Evolutionary conservation across 2,888 invertebrate genomes (phyloP).

Genomic region (Brenthis ino): DNA sequence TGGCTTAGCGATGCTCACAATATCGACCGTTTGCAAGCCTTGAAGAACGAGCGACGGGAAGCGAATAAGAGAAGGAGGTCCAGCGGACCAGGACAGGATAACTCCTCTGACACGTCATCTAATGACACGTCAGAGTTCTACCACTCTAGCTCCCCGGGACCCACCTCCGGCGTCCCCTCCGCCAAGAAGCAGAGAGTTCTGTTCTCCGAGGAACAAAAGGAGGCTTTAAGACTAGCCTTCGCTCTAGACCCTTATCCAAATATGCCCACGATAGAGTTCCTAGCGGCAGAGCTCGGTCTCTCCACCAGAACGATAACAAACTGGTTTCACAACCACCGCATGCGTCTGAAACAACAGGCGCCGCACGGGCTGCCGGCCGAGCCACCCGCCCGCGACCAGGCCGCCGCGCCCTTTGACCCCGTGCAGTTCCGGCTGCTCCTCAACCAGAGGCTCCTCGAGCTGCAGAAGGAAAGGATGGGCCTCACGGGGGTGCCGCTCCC

Average conservation of each 20-base stretch:
- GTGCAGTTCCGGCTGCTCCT: constrained; percentile 94
- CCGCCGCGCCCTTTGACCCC: constrained; percentile 92
- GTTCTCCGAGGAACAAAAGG: constrained; percentile 99
- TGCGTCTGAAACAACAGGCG: constrained; percentile 96
- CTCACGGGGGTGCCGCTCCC: constrained; percentile 88
- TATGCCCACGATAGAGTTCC: constrained; percentile 96
- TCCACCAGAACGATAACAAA: constrained; percentile 98
- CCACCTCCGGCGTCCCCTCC: constrained; percentile 88
- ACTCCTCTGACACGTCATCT: constrained; percentile 93
- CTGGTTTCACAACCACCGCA: constrained; percentile 99
- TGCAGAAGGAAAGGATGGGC: constrained; percentile 93
- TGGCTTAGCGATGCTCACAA: constrained; percentile 98
- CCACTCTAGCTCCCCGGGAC: constrained; percentile 91
- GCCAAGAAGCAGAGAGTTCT: constrained; percentile 97
- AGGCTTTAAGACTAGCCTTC: constrained; percentile 96
- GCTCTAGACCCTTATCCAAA: constrained; percentile 98
- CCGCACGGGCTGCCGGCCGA: constrained; percentile 90
- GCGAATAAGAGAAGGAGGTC: constrained; percentile 94
- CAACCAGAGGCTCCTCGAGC: constrained; percentile 93
- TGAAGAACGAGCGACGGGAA: constrained; percentile 95
- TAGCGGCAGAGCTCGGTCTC: constrained; percentile 94
- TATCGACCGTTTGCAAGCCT: constrained; percentile 94
- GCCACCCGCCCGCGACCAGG: constrained; percentile 88
- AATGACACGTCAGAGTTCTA: constrained; percentile 95
- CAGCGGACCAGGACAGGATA: constrained; percentile 91